Evolutionary conservation across 2,113 vertebrate genomes (phyloP).

Genomic region (Lophotis ruficrista): DNA sequence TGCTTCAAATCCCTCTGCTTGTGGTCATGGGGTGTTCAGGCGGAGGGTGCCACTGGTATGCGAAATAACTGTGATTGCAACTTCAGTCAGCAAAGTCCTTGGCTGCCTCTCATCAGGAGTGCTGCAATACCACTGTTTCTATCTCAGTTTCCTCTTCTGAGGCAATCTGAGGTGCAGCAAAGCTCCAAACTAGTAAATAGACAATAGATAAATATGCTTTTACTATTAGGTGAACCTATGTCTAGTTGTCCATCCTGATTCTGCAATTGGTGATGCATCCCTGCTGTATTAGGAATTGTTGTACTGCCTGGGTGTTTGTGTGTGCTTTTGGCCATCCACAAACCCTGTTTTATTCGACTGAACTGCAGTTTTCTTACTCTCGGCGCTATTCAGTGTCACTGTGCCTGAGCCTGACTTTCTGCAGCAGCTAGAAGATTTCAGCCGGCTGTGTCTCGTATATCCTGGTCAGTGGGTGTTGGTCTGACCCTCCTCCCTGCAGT

Average conservation of each 20-base stretch:
- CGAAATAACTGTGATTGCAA: not conserved
- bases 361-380: not conserved
- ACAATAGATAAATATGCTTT: too few species aligned
- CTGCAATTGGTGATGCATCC: not conserved
- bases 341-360: not conserved
- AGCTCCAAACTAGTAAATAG: not conserved
- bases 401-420: not conserved
- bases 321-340: not conserved
- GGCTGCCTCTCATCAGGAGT: not conserved
- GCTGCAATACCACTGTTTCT: not conserved
- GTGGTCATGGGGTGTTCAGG: fast-evolving
- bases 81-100: not conserved
- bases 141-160: not conserved
- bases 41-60: not conserved
- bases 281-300: not conserved
- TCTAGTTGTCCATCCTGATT: not conserved
- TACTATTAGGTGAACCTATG: not conserved
- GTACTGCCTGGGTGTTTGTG: not conserved
- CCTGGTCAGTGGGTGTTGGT: not conserved
- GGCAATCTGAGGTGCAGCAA: not conserved
- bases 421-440: not conserved
- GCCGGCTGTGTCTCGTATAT: not conserved
- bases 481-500: not conserved
- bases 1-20: not conserved
- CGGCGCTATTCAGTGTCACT: not conserved